A percentile compares a stretch with the other conserved stretches of the same genome.
phyloP scores from a whole-genome alignment of 2,113 vertebrate species.

The Glaucomys volans region DNA sequence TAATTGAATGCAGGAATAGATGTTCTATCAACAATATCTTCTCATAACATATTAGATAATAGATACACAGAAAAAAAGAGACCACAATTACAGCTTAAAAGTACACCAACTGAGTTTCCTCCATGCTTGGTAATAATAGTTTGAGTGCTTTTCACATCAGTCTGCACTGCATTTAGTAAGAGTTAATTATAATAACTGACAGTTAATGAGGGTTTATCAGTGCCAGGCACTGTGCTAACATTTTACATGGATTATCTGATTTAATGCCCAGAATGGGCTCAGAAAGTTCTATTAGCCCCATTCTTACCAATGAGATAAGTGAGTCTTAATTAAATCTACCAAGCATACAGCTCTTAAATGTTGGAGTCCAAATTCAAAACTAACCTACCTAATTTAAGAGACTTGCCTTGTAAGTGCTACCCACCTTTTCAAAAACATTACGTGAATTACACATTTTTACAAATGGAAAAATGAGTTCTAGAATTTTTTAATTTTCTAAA shows the following conservation, averaged over 20 bases:
- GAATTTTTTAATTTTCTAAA: conserved; percentile 41
- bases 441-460: neutral
- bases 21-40: neutral
- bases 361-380: conserved; percentile 20
- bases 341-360: neutral
- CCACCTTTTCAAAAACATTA: neutral
- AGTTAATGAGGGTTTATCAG: conserved; percentile 8
- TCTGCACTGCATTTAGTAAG: neutral
- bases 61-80: conserved; percentile 14
- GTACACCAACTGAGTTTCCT: neutral
- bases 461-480: neutral
- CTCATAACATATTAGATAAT: conserved; percentile 34
- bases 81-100: neutral
- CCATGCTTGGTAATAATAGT: neutral
- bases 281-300: neutral
- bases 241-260: neutral
- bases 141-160: neutral
- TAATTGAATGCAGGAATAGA: conserved; percentile 1
- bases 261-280: neutral
- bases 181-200: conserved; percentile 34
- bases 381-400: neutral
- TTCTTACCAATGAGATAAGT: neutral
- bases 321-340: neutral
- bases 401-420: neutral
- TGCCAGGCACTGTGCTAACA: neutral